Conservation (phyloP, 2,797 vertebrate genomes). For the Champsocephalus gunnari region DNA sequence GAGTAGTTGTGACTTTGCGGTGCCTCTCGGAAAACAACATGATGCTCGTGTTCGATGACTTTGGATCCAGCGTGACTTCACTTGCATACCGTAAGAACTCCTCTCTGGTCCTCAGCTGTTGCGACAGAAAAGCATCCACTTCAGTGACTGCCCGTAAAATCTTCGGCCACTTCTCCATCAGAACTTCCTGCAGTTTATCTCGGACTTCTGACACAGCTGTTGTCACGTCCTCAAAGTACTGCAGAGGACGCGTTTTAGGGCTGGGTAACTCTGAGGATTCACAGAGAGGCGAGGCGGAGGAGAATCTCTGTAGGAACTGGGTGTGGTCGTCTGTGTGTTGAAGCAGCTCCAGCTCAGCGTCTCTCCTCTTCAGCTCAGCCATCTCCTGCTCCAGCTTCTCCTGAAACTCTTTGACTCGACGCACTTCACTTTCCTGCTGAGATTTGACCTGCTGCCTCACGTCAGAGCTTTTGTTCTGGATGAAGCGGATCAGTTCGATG, state of each 20-base stretch:
- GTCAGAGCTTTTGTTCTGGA: neutral
- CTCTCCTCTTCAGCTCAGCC: conserved; percentile 11
- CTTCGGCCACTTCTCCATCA: neutral
- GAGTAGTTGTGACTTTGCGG: neutral
- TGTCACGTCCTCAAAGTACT: conserved; percentile 4
- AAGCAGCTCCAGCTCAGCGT: neutral
- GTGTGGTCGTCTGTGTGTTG: neutral
- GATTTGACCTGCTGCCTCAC: conserved; percentile 15
- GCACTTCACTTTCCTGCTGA: neutral
- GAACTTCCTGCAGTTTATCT: neutral
- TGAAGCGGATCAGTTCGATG: conserved; percentile 9
- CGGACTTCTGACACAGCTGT: neutral
- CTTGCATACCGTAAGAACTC: conserved; percentile 19
- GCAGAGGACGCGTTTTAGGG: neutral
- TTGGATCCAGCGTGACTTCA: conserved; percentile 9
- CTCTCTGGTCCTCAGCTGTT: conserved; percentile 16
- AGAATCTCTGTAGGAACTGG: too few species aligned
- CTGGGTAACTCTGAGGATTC: neutral
- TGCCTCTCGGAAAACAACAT: neutral
- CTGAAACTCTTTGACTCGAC: conserved; percentile 1
- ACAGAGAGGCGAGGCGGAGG: neutral
- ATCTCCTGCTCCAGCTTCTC: conserved; percentile 7
- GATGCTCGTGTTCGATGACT: neutral
- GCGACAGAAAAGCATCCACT: conserved; percentile 9
- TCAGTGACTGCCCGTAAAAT: neutral